A percentile compares a stretch with the other conserved stretches of the same genome.
phyloP scores from a whole-genome alignment of 1,140 invertebrate species.

The Drosophila arawakana region DNA sequence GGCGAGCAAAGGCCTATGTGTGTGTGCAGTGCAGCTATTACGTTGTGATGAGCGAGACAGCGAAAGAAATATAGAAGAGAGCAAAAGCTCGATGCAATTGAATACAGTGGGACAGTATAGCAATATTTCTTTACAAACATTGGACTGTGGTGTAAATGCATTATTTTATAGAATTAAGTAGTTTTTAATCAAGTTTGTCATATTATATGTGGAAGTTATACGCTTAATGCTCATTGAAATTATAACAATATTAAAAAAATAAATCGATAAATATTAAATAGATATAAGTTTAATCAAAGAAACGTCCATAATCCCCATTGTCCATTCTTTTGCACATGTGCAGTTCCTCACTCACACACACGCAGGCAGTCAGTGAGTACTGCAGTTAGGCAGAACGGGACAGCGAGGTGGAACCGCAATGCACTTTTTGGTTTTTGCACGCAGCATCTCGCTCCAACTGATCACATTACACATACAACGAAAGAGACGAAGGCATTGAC shows the following conservation, averaged over 20 bases:
- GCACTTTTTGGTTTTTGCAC: constrained; percentile 34
- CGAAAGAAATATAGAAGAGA: constrained; percentile 35
- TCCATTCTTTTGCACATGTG: constrained; percentile 26
- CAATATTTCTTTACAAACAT: too few relatives aligned
- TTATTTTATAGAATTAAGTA: too few relatives aligned
- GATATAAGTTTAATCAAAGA: too few relatives aligned
- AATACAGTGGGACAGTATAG: neutral
- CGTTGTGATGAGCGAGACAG: constrained; percentile 33
- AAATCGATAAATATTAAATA: too few relatives aligned
- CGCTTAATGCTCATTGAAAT: too few relatives aligned
- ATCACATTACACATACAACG: constrained; percentile 69
- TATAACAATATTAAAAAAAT: too few relatives aligned
- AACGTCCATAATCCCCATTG: constrained; percentile 20
- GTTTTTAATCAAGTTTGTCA: too few relatives aligned
- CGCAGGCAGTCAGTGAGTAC: neutral
- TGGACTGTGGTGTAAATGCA: too few relatives aligned
- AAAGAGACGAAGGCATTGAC: constrained; percentile 71
- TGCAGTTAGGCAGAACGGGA: constrained; percentile 33
- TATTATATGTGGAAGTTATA: too few relatives aligned
- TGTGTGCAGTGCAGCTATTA: constrained; percentile 31
- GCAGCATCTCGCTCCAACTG: constrained; percentile 49
- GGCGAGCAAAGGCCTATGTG: constrained; percentile 26
- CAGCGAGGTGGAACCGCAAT: constrained; percentile 16
- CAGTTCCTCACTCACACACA: constrained; percentile 33
- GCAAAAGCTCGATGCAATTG: constrained; percentile 56